Conservation (phyloP, 2,888 invertebrate genomes). For the Thera britannica region DNA sequence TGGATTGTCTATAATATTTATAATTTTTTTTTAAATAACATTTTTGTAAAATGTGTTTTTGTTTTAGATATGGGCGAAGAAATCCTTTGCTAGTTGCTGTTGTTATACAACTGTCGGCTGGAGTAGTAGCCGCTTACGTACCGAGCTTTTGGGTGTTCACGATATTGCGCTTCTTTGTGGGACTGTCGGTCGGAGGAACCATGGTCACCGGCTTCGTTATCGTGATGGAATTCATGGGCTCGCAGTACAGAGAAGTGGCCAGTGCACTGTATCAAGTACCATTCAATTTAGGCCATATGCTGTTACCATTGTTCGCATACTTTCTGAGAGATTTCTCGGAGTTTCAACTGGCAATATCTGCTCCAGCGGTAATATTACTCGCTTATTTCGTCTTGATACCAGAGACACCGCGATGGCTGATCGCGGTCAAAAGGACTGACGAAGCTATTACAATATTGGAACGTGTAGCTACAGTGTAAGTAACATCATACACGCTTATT, state of each 20-base stretch:
- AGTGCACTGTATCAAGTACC: conserved; percentile 88
- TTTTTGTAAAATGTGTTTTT: conserved; percentile 5
- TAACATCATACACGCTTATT: neutral
- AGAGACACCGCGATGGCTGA: conserved; percentile 92
- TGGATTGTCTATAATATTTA: neutral
- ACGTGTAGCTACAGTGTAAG: conserved; percentile 85
- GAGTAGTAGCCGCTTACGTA: conserved; percentile 87
- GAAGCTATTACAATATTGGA: conserved; percentile 87
- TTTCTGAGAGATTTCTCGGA: conserved; percentile 86
- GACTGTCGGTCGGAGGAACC: conserved; percentile 91
- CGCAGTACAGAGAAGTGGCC: conserved; percentile 80
- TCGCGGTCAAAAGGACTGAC: conserved; percentile 88
- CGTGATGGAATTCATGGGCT: conserved; percentile 88
- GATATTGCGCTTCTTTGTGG: conserved; percentile 87
- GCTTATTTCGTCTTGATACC: conserved; percentile 88
- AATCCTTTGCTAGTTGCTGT: conserved; percentile 89
- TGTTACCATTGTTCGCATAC: conserved; percentile 86
- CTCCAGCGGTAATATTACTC: conserved; percentile 84
- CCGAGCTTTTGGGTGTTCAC: conserved; percentile 87
- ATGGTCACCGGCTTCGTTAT: conserved; percentile 88
- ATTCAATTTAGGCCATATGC: conserved; percentile 88
- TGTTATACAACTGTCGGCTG: conserved; percentile 88
- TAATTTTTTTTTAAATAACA: neutral
- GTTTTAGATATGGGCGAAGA: conserved; percentile 89
- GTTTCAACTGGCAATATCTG: conserved; percentile 87